Conservation (phyloP, 1,140 invertebrate species). For the Drosophila hydei region DNA sequence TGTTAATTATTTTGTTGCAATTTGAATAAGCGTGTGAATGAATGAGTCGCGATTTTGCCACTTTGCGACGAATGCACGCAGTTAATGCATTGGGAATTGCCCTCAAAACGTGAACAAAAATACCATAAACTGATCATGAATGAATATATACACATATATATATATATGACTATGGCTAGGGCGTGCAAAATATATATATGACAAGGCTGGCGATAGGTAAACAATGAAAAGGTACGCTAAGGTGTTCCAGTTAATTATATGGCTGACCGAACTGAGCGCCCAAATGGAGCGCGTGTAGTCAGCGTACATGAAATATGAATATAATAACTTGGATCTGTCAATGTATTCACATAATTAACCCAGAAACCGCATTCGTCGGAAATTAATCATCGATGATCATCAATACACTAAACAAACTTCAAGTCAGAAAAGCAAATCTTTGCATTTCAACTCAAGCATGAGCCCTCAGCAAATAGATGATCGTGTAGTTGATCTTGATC, state of each 20-base stretch:
- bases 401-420: not conserved
- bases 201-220: not conserved
- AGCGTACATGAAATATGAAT: not conserved
- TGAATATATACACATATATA: not conserved
- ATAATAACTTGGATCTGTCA: not conserved
- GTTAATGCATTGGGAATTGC: constrained; percentile 53
- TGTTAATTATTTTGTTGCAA: constrained; percentile 61
- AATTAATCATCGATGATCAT: not conserved
- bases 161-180: not conserved
- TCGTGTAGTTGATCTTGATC: too few species aligned
- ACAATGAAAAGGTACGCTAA: not conserved
- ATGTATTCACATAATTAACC: not conserved
- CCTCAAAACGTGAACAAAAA: constrained; percentile 11
- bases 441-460: too few species aligned
- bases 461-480: too few species aligned
- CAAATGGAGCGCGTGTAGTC: not conserved
- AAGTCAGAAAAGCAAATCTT: not conserved
- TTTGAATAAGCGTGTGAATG: constrained; percentile 66
- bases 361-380: not conserved
- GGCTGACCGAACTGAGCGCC: not conserved
- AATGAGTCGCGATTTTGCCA: constrained; percentile 48
- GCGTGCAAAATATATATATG: not conserved
- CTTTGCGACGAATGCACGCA: constrained; percentile 14
- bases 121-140: constrained; percentile 1
- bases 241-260: not conserved